These are phyloP conservation scores for Ophion obscuratus DNA, from an alignment of 2,888 invertebrate genomes.

Conservation along the genomic window DNA sequence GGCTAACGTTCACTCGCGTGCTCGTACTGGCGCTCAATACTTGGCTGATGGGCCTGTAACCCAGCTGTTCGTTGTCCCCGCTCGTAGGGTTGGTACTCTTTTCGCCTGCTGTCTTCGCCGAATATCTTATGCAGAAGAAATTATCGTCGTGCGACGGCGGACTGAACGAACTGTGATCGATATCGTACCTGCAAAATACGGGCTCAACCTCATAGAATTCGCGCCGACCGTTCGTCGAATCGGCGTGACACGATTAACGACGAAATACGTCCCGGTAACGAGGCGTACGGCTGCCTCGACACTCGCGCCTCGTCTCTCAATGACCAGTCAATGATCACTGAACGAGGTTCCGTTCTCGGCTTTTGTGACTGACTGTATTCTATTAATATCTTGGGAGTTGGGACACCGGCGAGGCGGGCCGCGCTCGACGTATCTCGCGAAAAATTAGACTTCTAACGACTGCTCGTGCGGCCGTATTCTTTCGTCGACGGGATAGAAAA, in stretches of 20 bases:
- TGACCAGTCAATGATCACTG: constrained; percentile 10
- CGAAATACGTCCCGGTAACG: background rate
- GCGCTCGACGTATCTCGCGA: background rate
- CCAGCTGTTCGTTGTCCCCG: constrained; percentile 66
- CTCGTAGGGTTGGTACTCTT: constrained; percentile 54
- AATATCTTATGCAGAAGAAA: constrained; percentile 89
- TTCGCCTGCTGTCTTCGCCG: constrained; percentile 66
- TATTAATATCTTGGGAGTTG: constrained; percentile 43
- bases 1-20: constrained; percentile 13
- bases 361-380: constrained; percentile 25
- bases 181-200: constrained; percentile 85
- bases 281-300: background rate
- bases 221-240: background rate
- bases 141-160: constrained; percentile 91
- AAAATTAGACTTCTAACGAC: background rate
- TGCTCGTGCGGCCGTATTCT: background rate
- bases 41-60: constrained; percentile 76
- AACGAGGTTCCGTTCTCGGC: background rate
- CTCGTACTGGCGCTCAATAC: constrained; percentile 72
- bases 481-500: background rate
- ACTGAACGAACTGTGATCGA: constrained; percentile 87
- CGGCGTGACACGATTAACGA: background rate
- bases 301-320: background rate
- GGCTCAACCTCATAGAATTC: background rate
- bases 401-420: background rate